These are phyloP conservation scores for Apodemia zela DNA, from an alignment of 2,888 invertebrate species.

Conservation along the genomic window DNA sequence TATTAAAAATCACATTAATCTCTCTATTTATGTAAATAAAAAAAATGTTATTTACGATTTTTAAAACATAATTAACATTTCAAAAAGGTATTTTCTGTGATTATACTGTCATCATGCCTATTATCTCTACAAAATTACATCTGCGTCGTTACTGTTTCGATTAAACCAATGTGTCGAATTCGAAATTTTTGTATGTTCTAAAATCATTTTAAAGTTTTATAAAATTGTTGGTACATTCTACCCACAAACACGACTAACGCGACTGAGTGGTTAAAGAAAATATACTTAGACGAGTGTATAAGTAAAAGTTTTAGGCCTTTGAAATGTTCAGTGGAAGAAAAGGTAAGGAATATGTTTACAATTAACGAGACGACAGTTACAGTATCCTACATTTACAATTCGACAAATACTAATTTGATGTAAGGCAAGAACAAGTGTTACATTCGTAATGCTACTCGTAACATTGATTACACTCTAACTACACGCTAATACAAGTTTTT, in stretches of 20 bases:
- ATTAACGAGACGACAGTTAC: not conserved
- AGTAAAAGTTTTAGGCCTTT: constrained; percentile 22
- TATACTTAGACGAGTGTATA: constrained; percentile 15
- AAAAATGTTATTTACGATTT: too few relatives aligned
- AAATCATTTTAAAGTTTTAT: not conserved
- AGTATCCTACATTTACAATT: constrained; percentile 11
- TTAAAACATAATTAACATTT: too few relatives aligned
- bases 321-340: constrained; percentile 19
- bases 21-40: too few relatives aligned
- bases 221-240: not conserved
- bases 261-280: not conserved
- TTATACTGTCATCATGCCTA: too few relatives aligned
- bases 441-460: constrained; percentile 26
- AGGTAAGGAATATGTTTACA: constrained; percentile 1
- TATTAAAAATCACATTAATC: too few relatives aligned
- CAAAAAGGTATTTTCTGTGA: too few relatives aligned
- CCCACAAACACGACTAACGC: not conserved
- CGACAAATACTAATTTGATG: constrained; percentile 20
- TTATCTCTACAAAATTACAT: too few relatives aligned
- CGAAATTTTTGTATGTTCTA: too few relatives aligned
- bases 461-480: constrained; percentile 32
- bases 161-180: not conserved
- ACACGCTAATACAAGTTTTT: constrained; percentile 29
- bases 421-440: constrained; percentile 30
- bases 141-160: not conserved